These are phyloP conservation scores for Macrosoma leucophasiata DNA, from an alignment of 2,888 invertebrate species.

Conservation along the genomic window DNA sequence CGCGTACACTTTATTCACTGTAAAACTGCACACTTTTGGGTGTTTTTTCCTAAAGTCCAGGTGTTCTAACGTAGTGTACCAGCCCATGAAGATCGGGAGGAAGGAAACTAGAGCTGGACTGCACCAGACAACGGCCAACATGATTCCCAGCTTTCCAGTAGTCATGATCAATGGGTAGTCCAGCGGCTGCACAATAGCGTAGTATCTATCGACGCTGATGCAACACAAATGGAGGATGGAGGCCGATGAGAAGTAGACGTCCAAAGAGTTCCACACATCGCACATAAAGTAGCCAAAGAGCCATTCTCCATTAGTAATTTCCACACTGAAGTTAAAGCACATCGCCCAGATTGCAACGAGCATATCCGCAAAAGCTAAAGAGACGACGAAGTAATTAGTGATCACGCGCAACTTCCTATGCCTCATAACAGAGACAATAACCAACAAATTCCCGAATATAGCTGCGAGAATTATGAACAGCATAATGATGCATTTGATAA, in stretches of 20 bases:
- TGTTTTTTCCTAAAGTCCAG: constrained; percentile 79
- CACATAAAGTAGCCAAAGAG: constrained; percentile 94
- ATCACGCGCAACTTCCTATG: constrained; percentile 83
- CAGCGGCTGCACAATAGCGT: constrained; percentile 94
- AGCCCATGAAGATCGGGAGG: constrained; percentile 95
- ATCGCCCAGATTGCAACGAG: constrained; percentile 95
- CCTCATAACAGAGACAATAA: constrained; percentile 87
- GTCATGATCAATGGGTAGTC: constrained; percentile 97
- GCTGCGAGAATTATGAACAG: constrained; percentile 91
- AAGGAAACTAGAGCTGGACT: constrained; percentile 94
- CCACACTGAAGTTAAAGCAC: constrained; percentile 94
- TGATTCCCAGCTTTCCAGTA: constrained; percentile 83
- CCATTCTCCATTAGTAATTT: constrained; percentile 89
- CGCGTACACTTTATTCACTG: constrained; percentile 90
- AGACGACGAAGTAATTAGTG: constrained; percentile 97
- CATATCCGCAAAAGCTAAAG: constrained; percentile 95
- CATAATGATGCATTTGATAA: constrained; percentile 88
- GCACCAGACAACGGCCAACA: constrained; percentile 94
- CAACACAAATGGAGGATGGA: constrained; percentile 96
- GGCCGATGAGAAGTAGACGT: constrained; percentile 95
- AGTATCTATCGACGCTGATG: constrained; percentile 91
- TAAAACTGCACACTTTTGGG: constrained; percentile 86
- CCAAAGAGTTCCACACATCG: constrained; percentile 96
- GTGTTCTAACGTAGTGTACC: constrained; percentile 93
- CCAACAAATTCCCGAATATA: constrained; percentile 91